Conservation (phyloP, 2,113 vertebrate genomes). For the Atherinomorus stipes region DNA sequence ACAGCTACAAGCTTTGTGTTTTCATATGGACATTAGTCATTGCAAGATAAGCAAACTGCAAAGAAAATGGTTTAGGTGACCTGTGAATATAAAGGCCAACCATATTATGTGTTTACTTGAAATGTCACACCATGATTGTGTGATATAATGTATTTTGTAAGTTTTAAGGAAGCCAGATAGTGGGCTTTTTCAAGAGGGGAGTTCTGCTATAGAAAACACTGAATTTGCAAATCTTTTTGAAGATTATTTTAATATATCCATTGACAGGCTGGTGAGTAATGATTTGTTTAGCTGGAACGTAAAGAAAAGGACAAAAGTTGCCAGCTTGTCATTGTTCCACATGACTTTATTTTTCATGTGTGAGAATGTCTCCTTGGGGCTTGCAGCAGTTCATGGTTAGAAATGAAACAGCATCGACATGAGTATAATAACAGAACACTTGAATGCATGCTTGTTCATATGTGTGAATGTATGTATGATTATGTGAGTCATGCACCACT, state of each 20-base stretch:
- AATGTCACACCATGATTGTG: constrained; percentile 22
- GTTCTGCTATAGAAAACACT: constrained; percentile 4
- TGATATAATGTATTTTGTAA: neutral
- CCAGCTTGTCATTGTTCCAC: constrained; percentile 13
- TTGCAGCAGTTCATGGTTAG: constrained; percentile 31
- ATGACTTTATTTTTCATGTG: constrained; percentile 28
- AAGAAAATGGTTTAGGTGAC: constrained; percentile 29
- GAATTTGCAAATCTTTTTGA: neutral
- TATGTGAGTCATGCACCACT: constrained; percentile 79
- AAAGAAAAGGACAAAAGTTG: constrained; percentile 5
- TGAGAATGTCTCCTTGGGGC: constrained; percentile 21
- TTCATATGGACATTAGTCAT: constrained; percentile 57
- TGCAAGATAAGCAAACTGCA: constrained; percentile 35
- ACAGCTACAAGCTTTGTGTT: constrained; percentile 42
- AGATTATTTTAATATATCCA: neutral
- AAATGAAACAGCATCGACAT: constrained; percentile 43
- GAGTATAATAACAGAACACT: constrained; percentile 13
- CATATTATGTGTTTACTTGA: constrained; percentile 24
- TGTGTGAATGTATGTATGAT: constrained; percentile 71
- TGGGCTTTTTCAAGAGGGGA: too few relatives aligned
- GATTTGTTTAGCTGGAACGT: neutral
- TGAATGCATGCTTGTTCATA: constrained; percentile 16
- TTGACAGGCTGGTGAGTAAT: neutral
- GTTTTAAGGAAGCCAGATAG: too few relatives aligned
- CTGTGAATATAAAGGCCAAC: constrained; percentile 39